These are phyloP conservation scores for Carlito syrichta DNA, from an alignment of 2,113 vertebrate species.

Conservation along the genomic window DNA sequence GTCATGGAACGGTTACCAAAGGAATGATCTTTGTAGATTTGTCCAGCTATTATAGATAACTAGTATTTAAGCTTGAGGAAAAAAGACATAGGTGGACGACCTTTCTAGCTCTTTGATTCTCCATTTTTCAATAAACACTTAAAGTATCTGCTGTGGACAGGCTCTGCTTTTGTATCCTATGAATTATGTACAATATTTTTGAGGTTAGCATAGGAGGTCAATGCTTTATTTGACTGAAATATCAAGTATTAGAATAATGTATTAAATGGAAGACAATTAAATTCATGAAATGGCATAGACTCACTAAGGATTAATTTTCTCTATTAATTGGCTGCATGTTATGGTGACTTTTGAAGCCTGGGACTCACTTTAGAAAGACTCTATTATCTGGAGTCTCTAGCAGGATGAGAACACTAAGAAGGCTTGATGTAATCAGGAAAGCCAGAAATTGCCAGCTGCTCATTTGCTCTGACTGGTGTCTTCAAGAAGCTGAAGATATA, in stretches of 20 bases:
- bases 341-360: not conserved
- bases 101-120: not conserved
- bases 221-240: not conserved
- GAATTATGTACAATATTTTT: not conserved
- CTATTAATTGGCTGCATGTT: not conserved
- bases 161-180: not conserved
- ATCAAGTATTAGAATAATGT: not conserved
- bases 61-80: not conserved
- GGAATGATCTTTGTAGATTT: slow-evolving; percentile 14
- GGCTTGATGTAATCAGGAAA: not conserved
- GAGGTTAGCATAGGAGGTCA: not conserved
- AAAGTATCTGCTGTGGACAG: not conserved
- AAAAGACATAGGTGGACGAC: not conserved
- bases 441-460: not conserved
- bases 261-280: not conserved
- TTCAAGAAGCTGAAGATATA: not conserved
- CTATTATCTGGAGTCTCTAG: not conserved
- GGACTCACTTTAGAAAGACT: not conserved
- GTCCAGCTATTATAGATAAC: not conserved
- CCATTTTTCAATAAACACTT: not conserved
- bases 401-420: not conserved
- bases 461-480: not conserved
- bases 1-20: not conserved
- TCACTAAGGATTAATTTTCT: not conserved
- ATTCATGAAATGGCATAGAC: not conserved